Percentiles rank a stretch among this genome's conserved stretches.
Conservation (phyloP, 2,113 vertebrate genomes). For the Formicarius rufipectus region DNA sequence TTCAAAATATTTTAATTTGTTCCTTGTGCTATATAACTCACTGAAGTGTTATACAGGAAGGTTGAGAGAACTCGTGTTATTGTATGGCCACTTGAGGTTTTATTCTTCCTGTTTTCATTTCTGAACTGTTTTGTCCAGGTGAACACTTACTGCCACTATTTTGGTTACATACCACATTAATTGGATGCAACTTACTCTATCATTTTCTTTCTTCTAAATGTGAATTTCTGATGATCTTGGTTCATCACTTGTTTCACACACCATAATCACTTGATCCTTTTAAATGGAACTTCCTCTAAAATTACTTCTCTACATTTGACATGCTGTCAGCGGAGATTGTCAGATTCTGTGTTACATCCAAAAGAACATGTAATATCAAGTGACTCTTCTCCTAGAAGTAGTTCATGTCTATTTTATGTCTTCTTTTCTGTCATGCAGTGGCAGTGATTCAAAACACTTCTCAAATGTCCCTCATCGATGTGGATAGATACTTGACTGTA, state of each 20-base stretch:
- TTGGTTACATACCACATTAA: neutral
- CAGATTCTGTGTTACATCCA: neutral
- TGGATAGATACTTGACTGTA: neutral
- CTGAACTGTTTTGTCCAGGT: neutral
- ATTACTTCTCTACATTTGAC: neutral
- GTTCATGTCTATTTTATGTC: neutral
- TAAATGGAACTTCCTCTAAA: neutral
- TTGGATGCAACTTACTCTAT: neutral
- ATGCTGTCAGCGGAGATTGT: neutral
- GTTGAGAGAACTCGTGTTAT: neutral
- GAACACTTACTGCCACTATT: neutral
- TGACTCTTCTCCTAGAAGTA: neutral
- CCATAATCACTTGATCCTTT: neutral
- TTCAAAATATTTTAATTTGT: neutral
- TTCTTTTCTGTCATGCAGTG: fast-evolving
- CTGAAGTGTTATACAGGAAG: neutral
- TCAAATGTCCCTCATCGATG: neutral
- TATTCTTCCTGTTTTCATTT: neutral
- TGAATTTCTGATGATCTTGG: neutral
- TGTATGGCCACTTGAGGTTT: neutral
- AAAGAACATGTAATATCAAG: neutral
- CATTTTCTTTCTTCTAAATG: neutral
- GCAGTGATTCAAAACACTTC: neutral
- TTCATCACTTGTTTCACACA: neutral
- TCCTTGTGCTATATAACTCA: neutral